These are phyloP conservation scores for Pheosia gnoma DNA, from an alignment of 2,888 invertebrate species.

Conservation along the genomic window DNA sequence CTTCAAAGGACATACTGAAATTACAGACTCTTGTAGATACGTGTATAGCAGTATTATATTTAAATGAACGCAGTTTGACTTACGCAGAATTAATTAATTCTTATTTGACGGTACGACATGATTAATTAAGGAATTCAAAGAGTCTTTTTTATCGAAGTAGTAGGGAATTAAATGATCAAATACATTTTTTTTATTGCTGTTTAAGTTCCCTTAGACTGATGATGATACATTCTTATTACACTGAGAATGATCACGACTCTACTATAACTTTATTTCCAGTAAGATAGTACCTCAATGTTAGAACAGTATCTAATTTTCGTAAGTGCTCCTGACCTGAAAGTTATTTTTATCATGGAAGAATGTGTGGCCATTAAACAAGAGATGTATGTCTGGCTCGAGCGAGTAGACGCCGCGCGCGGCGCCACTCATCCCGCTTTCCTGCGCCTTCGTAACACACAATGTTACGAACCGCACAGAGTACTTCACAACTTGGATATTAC, in stretches of 20 bases:
- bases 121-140: slow-evolving; percentile 21
- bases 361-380: slow-evolving; percentile 33
- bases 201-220: too few relatives aligned
- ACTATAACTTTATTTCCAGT: background rate
- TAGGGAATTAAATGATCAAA: background rate
- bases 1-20: slow-evolving; percentile 76
- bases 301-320: too few relatives aligned
- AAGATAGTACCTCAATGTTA: too few relatives aligned
- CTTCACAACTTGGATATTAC: slow-evolving; percentile 10
- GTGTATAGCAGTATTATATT: slow-evolving; percentile 48
- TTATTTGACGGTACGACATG: slow-evolving; percentile 23
- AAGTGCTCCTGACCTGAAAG: too few relatives aligned
- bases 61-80: slow-evolving; percentile 52
- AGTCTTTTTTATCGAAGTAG: background rate
- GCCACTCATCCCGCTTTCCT: slow-evolving; percentile 44
- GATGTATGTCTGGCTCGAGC: slow-evolving; percentile 56
- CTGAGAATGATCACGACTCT: background rate
- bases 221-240: too few relatives aligned
- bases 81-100: slow-evolving; percentile 53
- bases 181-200: background rate
- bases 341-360: background rate
- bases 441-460: slow-evolving; percentile 48
- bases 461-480: slow-evolving; percentile 39
- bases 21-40: slow-evolving; percentile 55
- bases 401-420: slow-evolving; percentile 45